Conservation (phyloP, 1,140 invertebrate species). For the Calephelis nemesis region DNA sequence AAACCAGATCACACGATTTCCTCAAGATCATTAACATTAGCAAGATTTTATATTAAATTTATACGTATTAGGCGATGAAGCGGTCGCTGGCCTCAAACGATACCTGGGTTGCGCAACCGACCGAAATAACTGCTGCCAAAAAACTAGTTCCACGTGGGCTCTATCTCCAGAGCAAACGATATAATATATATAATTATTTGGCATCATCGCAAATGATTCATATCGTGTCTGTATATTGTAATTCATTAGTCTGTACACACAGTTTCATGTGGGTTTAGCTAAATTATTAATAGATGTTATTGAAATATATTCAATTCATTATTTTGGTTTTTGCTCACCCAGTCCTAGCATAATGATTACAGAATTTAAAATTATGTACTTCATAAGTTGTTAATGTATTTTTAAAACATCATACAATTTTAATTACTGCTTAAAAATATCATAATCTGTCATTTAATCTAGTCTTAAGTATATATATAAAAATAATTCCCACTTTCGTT, state of each 20-base stretch:
- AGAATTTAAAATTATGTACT: no score
- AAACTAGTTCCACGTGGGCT: constrained; percentile 68
- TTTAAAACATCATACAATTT: no score
- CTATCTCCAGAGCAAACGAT: constrained; percentile 24
- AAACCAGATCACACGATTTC: constrained; percentile 1
- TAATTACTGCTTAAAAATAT: no score
- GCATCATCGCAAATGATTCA: constrained; percentile 3
- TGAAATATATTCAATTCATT: no score
- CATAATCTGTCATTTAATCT: no score
- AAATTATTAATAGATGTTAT: no score
- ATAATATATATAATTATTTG: background rate
- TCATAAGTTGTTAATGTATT: no score
- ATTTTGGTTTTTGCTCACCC: no score
- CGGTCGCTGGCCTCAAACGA: constrained; percentile 60
- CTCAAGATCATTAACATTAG: constrained; percentile 8
- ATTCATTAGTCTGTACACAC: background rate
- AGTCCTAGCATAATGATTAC: no score
- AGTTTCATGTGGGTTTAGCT: no score
- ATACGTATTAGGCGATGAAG: constrained; percentile 51
- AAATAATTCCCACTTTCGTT: no score
- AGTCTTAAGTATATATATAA: no score
- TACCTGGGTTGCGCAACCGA: constrained; percentile 64
- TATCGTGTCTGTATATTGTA: constrained; percentile 8
- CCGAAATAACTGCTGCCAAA: constrained; percentile 64
- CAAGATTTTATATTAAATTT: constrained; percentile 47